Evolutionary conservation across 2,888 invertebrate species (phyloP), one percentile per base, ranked within the genome.

Genomic region (Scaptodrosophila latifasciaeformis): DNA sequence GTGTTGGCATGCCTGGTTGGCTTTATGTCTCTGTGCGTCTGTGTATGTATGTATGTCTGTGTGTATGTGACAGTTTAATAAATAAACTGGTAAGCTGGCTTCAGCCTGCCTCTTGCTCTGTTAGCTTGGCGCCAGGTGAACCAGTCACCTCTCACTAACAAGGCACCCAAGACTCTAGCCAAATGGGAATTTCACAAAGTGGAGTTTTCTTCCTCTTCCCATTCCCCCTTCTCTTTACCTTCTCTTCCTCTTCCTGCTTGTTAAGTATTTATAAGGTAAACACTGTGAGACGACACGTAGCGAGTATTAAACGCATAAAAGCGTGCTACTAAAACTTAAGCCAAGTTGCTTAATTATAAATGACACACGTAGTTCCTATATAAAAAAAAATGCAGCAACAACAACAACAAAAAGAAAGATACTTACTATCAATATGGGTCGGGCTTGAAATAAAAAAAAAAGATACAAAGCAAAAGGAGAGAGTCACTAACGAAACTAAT

Each of bases 291-390:
- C 45, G 43, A 58, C 68, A 74, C 70, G 71, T 59, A 75, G 72
- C 42, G 24, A 39, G 70, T 65, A 71, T 79, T 72, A 78, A 75
- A 62, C 76, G 74, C 67, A 74, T 65, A 74, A 65, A 42, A 59
- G 67, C 59, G 58, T 62, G 67, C 70, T 67, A 70, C 54, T 57
- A 64, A 59, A 67, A 63, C 65, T 78, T 66, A 62, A 70, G 68
- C 69, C 58, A 61, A 67, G 63, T 66, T 68, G 70, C 78, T 81
- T 70, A 81, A 80, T 80, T 81, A 80, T 81, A 80, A 77, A 80
- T 80, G 82, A 80, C 80, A 80, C 78, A 79, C 69, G 79, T 70
- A 57, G 58, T n/a, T 43, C 35, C 35, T 30, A 37, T 39, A 37
- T 44, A 47, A 48, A 31, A 49, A 43, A 46, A 39, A 35, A 50